phyloP scores from a whole-genome alignment of 2,113 vertebrate species.

The Caracal caracal region DNA sequence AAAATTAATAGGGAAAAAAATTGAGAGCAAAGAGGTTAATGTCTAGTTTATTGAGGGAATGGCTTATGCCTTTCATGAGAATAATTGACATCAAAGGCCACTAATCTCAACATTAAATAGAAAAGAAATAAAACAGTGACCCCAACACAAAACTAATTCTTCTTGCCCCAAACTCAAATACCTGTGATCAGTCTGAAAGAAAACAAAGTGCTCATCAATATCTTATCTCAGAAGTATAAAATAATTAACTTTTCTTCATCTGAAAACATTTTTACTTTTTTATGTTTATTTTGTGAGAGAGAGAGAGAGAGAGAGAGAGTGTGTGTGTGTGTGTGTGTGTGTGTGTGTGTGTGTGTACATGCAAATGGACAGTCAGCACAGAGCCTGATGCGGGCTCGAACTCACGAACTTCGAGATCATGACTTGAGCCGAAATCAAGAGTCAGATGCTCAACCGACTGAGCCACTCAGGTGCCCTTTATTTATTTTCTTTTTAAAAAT shows the following conservation, averaged over 20 bases:
- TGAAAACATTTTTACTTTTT: background rate
- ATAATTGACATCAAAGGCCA: slow-evolving; percentile 42
- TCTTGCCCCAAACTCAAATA: background rate
- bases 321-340: no score
- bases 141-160: slow-evolving; percentile 13
- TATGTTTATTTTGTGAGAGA: no score
- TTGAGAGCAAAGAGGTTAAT: background rate
- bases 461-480: background rate
- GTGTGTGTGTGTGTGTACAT: accelerated
- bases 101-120: slow-evolving; percentile 47
- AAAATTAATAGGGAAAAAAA: slow-evolving; percentile 50
- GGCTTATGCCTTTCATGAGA: slow-evolving; percentile 37
- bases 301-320: no score
- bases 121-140: slow-evolving; percentile 51
- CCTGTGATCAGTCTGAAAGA: background rate
- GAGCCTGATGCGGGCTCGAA: no score
- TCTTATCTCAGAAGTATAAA: slow-evolving; percentile 28
- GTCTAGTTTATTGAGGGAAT: background rate
- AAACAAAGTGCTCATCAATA: background rate
- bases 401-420: no score
- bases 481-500: background rate
- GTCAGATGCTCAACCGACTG: no score
- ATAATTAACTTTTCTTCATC: slow-evolving; percentile 16
- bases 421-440: no score
- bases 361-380: no score